phyloP scores from a whole-genome alignment of 2,113 vertebrate species.

The Crotophaga sulcirostris region DNA sequence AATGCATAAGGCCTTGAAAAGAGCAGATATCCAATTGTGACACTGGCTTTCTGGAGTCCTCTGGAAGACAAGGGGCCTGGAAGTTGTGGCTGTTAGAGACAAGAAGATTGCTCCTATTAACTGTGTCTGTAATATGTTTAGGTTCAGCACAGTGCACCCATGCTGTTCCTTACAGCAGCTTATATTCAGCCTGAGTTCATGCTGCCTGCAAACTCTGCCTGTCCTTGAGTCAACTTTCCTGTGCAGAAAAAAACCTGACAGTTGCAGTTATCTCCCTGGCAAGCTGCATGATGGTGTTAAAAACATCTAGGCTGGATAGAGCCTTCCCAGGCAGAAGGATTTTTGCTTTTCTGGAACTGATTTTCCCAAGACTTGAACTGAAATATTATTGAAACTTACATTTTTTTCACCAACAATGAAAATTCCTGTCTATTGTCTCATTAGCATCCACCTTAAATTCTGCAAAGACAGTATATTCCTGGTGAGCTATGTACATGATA shows the following conservation, averaged over 20 bases:
- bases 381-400: background rate
- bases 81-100: background rate
- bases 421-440: background rate
- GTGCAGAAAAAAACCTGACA: background rate
- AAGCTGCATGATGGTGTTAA: background rate
- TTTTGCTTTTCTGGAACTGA: background rate
- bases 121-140: background rate
- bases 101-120: background rate
- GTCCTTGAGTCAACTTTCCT: background rate
- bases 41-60: background rate
- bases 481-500: background rate
- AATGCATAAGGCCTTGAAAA: background rate
- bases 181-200: background rate
- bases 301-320: background rate
- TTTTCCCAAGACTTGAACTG: background rate
- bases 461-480: background rate
- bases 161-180: background rate
- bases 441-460: background rate
- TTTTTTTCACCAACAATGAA: background rate
- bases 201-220: background rate
- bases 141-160: background rate
- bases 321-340: background rate
- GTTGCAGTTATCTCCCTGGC: slow-evolving; percentile 8
- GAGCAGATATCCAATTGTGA: background rate
- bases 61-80: background rate